These are phyloP conservation scores for Hippocampus kuda DNA, from an alignment of 2,797 vertebrate genomes.

Conservation along the genomic window DNA sequence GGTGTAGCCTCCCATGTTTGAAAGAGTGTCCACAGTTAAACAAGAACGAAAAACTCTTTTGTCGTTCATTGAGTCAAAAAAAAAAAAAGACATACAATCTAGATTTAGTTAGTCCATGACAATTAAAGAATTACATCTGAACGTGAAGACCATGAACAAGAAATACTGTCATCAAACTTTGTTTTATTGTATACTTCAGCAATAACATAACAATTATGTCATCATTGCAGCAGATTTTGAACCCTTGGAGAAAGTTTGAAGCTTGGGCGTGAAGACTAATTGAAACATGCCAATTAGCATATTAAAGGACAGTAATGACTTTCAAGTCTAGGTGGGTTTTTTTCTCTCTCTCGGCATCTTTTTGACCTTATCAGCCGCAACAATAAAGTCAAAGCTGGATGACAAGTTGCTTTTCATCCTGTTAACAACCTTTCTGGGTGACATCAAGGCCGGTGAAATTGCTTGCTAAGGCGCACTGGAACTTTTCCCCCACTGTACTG, in stretches of 20 bases:
- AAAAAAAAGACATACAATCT: not conserved
- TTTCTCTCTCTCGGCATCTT: constrained; percentile 19
- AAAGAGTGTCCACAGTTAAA: too few relatives aligned
- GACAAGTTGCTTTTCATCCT: constrained; percentile 39
- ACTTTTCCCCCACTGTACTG: constrained; percentile 2
- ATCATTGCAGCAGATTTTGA: constrained; percentile 19
- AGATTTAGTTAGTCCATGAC: not conserved
- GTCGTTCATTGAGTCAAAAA: not conserved
- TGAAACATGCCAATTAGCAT: constrained; percentile 47
- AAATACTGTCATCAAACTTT: not conserved
- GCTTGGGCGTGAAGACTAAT: constrained; percentile 47
- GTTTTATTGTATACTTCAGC: not conserved
- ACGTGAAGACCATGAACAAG: not conserved
- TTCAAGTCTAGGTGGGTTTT: constrained; percentile 35
- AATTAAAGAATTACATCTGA: not conserved
- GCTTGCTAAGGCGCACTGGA: constrained; percentile 14
- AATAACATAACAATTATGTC: not conserved
- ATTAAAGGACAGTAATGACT: constrained; percentile 39
- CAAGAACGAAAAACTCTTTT: not conserved
- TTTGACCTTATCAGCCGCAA: constrained; percentile 43
- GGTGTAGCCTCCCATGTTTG: too few relatives aligned
- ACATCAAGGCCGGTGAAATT: constrained; percentile 24
- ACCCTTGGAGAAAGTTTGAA: constrained; percentile 29
- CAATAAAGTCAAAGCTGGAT: constrained; percentile 35
- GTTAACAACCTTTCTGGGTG: constrained; percentile 14